phyloP scores from a whole-genome alignment of 2,888 invertebrate species.

The Apamea anceps region DNA sequence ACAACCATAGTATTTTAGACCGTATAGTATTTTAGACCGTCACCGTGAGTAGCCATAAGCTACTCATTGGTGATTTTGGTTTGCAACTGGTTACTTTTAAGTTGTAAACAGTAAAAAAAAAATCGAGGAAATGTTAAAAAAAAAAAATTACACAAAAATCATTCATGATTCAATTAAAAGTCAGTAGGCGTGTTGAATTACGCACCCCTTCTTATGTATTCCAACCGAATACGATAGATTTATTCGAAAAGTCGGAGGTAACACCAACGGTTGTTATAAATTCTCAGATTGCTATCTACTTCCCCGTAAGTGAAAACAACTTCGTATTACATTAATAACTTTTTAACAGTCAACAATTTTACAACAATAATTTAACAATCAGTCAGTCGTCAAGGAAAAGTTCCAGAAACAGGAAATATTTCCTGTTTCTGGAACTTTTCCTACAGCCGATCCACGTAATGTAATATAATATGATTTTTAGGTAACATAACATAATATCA shows the following conservation, averaged over 20 bases:
- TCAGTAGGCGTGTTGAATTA: slow-evolving; percentile 1
- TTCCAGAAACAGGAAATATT: no score
- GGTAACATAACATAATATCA: no score
- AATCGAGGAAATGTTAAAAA: background rate
- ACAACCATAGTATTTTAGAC: no score
- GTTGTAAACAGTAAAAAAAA: background rate
- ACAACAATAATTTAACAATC: no score
- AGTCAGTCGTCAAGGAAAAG: no score
- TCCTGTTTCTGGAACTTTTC: background rate
- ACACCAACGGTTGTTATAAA: slow-evolving; percentile 29
- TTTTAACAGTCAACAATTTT: no score
- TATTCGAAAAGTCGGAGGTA: slow-evolving; percentile 1
- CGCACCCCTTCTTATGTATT: slow-evolving; percentile 10
- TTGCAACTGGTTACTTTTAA: background rate
- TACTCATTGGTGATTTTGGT: background rate
- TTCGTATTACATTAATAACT: background rate
- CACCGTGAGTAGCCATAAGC: no score
- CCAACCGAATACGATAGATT: slow-evolving; percentile 7
- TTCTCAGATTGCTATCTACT: slow-evolving; percentile 2
- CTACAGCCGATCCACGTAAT: no score
- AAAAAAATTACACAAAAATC: background rate
- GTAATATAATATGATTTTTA: no score
- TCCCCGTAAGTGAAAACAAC: background rate
- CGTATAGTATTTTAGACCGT: no score
- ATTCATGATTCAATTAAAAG: background rate